A percentile compares a stretch with the other conserved stretches of the same genome.
Conservation (phyloP, 2,797 vertebrate genomes). For the Astyanax mexicanus region DNA sequence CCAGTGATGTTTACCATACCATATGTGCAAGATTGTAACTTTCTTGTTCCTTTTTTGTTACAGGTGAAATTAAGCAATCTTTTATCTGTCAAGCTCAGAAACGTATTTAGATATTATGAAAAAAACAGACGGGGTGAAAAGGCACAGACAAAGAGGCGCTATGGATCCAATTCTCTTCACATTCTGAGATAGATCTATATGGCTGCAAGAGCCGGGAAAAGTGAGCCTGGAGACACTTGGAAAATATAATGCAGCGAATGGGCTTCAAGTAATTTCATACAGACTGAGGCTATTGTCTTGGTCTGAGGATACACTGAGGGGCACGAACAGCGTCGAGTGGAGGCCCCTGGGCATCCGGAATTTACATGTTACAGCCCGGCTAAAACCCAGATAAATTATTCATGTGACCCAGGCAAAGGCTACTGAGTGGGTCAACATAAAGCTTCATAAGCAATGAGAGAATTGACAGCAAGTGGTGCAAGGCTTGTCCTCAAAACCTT, state of each 20-base stretch:
- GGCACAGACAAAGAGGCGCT: slow-evolving; percentile 38
- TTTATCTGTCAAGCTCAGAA: not conserved
- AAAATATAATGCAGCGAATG: slow-evolving; percentile 34
- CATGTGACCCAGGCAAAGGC: slow-evolving; percentile 77
- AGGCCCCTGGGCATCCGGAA: slow-evolving; percentile 75
- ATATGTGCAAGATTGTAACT: no score
- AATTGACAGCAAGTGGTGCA: slow-evolving; percentile 80
- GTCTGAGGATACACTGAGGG: slow-evolving; percentile 71
- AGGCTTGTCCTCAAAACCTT: slow-evolving; percentile 73
- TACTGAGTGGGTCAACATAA: slow-evolving; percentile 76
- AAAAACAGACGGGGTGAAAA: slow-evolving; percentile 15
- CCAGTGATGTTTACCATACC: no score
- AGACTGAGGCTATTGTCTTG: slow-evolving; percentile 66
- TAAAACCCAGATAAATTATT: slow-evolving; percentile 83
- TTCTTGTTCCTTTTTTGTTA: no score
- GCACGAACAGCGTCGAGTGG: slow-evolving; percentile 71
- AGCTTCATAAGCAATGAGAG: slow-evolving; percentile 75
- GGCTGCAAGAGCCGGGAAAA: not conserved
- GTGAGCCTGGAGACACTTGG: slow-evolving; percentile 56
- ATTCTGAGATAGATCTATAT: slow-evolving; percentile 5
- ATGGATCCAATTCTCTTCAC: slow-evolving; percentile 1
- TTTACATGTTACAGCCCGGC: slow-evolving; percentile 78
- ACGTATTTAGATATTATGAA: slow-evolving; percentile 12
- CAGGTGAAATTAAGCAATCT: not conserved
- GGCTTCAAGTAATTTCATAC: slow-evolving; percentile 26